phyloP scores from a whole-genome alignment of 2,888 invertebrate genomes.

The Eueremaeus valkanovi region DNA sequence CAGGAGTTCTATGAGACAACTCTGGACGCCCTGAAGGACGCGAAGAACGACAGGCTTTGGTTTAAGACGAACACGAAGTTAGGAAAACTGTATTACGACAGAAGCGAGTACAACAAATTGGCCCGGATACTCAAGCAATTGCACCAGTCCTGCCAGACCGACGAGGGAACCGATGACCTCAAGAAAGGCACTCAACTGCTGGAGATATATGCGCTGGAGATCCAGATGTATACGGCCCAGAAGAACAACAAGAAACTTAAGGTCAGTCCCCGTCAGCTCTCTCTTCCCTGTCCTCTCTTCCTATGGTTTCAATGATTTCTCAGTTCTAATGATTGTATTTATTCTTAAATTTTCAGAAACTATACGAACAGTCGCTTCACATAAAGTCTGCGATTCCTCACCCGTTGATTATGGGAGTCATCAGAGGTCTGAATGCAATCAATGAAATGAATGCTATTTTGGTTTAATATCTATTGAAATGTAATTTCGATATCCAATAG shows the following conservation, averaged over 20 bases:
- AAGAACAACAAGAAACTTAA: constrained; percentile 98
- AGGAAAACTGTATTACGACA: constrained; percentile 95
- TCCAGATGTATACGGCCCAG: constrained; percentile 99
- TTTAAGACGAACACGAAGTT: constrained; percentile 99
- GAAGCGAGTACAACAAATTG: constrained; percentile 77
- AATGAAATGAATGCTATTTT: too few species aligned
- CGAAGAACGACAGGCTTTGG: constrained; percentile 98
- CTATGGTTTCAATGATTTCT: neutral
- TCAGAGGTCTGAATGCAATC: constrained; percentile 61
- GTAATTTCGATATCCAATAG: constrained; percentile 56
- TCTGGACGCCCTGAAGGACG: constrained; percentile 87
- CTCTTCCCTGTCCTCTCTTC: too few species aligned
- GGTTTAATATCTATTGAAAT: neutral
- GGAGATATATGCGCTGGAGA: constrained; percentile 97
- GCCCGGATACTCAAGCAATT: constrained; percentile 95
- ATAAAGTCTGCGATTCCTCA: constrained; percentile 99
- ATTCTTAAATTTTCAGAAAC: constrained; percentile 60
- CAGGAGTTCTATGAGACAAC: constrained; percentile 99
- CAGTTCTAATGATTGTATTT: constrained; percentile 4
- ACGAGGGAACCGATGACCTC: constrained; percentile 94
- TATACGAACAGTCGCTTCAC: constrained; percentile 96
- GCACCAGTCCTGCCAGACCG: constrained; percentile 95
- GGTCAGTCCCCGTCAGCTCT: too few species aligned
- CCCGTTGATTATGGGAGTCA: constrained; percentile 98
- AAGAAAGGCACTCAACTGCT: constrained; percentile 96